Conservation (phyloP, 2,797 vertebrate genomes). For the Todus mexicanus region DNA sequence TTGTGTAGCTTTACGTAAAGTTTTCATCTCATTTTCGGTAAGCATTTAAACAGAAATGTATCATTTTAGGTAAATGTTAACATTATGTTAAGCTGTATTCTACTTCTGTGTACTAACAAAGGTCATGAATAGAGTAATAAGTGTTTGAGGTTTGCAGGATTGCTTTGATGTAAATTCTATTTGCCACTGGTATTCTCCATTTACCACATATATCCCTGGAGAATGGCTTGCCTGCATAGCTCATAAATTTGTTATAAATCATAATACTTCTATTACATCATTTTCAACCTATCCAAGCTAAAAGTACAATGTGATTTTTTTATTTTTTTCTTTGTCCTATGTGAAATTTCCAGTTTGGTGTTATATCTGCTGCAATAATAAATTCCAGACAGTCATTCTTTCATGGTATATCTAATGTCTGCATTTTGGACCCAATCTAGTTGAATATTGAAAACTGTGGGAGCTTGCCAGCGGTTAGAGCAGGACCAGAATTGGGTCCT, state of each 20-base stretch:
- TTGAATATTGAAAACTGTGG: slow-evolving; percentile 37
- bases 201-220: slow-evolving; percentile 57
- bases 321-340: not conserved
- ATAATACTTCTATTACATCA: slow-evolving; percentile 70
- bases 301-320: slow-evolving; percentile 51
- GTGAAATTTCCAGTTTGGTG: slow-evolving; percentile 75
- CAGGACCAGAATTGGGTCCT: not conserved
- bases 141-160: slow-evolving; percentile 60
- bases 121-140: slow-evolving; percentile 58
- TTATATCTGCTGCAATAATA: slow-evolving; percentile 73
- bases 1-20: slow-evolving; percentile 6
- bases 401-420: slow-evolving; percentile 63
- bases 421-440: slow-evolving; percentile 43
- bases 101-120: slow-evolving; percentile 63
- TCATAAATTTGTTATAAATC: slow-evolving; percentile 71
- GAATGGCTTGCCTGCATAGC: slow-evolving; percentile 57
- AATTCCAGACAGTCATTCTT: slow-evolving; percentile 70
- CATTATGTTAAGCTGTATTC: slow-evolving; percentile 58
- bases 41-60: slow-evolving; percentile 58
- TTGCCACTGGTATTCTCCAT: slow-evolving; percentile 65
- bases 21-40: slow-evolving; percentile 62
- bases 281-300: slow-evolving; percentile 62
- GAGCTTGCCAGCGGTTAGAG: slow-evolving; percentile 33
- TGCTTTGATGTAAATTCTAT: slow-evolving; percentile 69
- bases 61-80: slow-evolving; percentile 51